Evolutionary conservation across 2,113 vertebrate species (phyloP).

Genomic region (Apteryx mantelli): DNA sequence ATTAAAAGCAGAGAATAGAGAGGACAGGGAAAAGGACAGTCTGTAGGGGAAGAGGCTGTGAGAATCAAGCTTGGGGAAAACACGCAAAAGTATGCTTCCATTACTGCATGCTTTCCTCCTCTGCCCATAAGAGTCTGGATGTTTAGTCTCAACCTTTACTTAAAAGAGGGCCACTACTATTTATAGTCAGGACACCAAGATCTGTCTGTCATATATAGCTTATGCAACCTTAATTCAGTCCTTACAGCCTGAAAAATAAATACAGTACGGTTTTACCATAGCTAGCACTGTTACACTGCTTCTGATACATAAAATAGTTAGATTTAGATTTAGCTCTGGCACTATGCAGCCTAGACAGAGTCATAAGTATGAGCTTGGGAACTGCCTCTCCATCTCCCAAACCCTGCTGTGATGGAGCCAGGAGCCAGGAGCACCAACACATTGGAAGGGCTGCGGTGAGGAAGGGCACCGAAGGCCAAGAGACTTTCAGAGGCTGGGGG

Average conservation of each 20-base stretch:
- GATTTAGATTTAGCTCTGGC: background rate
- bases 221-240: background rate
- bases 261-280: background rate
- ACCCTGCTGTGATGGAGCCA: background rate
- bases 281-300: background rate
- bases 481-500: background rate
- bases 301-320: background rate
- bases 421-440: background rate
- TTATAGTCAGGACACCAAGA: background rate
- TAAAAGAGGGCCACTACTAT: background rate
- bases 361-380: background rate
- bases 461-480: background rate
- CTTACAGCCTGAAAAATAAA: background rate
- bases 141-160: slow-evolving; percentile 1
- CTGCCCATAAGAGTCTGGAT: background rate
- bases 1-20: background rate
- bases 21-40: background rate
- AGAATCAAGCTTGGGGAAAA: background rate
- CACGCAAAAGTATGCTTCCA: background rate
- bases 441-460: background rate
- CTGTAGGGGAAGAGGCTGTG: background rate
- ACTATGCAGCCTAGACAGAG: background rate
- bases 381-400: background rate
- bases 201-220: background rate
- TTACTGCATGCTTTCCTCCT: background rate